These are phyloP conservation scores for human DNA, from an alignment of 2,113 vertebrate genomes.

Conservation along the genomic window GRCh38 chr3:94623001-94623500, in stretches of 20 bases:
- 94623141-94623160: too few species aligned
- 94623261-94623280: neutral
- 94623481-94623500: neutral
- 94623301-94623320: neutral
- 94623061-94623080: neutral
- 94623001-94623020: neutral
- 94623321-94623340: neutral
- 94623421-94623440: neutral
- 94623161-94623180: neutral
- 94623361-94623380: neutral
- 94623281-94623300: neutral
- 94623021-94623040: neutral
- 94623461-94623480: neutral
- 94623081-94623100: neutral
- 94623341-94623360: neutral
- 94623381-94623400: neutral
- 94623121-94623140: neutral
- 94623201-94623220: neutral
- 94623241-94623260: neutral
- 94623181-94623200: neutral
- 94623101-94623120: neutral
- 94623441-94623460: neutral
- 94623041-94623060: neutral
- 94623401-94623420: neutral
- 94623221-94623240: slow-evolving; percentile 27